phyloP scores from a whole-genome alignment of 2,113 vertebrate genomes.

The Leuciscus idus region DNA sequence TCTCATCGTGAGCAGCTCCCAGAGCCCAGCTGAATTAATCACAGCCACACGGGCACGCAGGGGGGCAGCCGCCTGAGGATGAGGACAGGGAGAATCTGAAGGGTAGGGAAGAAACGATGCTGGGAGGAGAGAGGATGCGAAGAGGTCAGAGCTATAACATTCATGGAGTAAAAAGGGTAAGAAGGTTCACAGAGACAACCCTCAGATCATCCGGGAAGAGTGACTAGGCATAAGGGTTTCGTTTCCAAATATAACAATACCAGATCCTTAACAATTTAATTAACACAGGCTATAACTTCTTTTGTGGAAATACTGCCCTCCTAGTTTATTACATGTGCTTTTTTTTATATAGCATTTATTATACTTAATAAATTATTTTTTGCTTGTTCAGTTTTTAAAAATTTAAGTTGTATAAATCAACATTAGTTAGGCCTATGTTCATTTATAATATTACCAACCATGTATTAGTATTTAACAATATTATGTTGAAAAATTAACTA shows the following conservation, averaged over 20 bases:
- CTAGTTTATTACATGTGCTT: too few relatives aligned
- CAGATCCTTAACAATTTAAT: background rate
- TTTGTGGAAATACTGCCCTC: background rate
- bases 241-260: background rate
- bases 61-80: background rate
- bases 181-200: background rate
- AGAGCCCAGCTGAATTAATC: slow-evolving; percentile 45
- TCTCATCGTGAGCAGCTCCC: slow-evolving; percentile 19
- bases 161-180: background rate
- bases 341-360: background rate
- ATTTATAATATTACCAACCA: background rate
- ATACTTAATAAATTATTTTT: background rate
- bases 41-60: background rate
- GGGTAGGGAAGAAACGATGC: background rate
- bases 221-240: background rate
- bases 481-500: background rate
- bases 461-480: background rate
- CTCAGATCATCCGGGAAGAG: background rate
- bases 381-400: background rate
- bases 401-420: background rate
- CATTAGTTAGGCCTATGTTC: background rate
- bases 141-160: background rate
- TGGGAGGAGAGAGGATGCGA: background rate
- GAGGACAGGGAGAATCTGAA: slow-evolving; percentile 1
- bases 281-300: background rate